These are phyloP conservation scores for Galeopterus variegatus DNA, from an alignment of 2,113 vertebrate genomes.

Conservation along the genomic window DNA sequence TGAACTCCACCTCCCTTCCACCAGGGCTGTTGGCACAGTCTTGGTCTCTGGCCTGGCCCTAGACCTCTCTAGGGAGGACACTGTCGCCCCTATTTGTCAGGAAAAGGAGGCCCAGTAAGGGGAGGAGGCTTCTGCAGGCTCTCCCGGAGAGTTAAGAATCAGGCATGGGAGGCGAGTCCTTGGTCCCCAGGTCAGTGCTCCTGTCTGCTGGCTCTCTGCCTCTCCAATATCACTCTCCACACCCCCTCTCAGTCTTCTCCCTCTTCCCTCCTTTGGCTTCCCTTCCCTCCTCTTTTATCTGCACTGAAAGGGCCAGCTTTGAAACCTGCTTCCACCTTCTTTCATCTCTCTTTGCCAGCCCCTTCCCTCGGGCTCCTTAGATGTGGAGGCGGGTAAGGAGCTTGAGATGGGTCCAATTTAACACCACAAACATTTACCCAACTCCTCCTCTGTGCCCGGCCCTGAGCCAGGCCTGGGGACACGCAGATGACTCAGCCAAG, in stretches of 20 bases:
- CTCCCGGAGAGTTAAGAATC: not conserved
- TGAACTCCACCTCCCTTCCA: not conserved
- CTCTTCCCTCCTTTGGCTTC: not conserved
- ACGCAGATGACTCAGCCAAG: slow-evolving; percentile 10
- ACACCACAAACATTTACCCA: slow-evolving; percentile 65
- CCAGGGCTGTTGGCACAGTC: not conserved
- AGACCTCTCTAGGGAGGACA: not conserved
- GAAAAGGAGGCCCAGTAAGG: not conserved
- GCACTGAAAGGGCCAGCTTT: slow-evolving; percentile 73
- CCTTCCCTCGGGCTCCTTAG: slow-evolving; percentile 74
- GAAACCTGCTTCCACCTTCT: slow-evolving; percentile 68
- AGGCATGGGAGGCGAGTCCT: not conserved
- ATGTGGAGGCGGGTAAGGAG: not conserved
- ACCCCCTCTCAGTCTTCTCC: not conserved
- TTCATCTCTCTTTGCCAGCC: slow-evolving; percentile 75
- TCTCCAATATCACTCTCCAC: not conserved
- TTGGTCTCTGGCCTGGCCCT: not conserved
- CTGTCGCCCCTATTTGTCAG: not conserved
- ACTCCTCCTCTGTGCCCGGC: not conserved
- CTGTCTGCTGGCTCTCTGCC: not conserved
- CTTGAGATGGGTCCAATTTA: slow-evolving; percentile 64
- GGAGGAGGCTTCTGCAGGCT: not conserved
- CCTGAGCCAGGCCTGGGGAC: slow-evolving; percentile 58
- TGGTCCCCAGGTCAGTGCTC: not conserved
- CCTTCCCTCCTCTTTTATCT: slow-evolving; percentile 72